Percentiles rank a stretch among this genome's conserved stretches.
These are phyloP conservation scores for Diorhabda elongata DNA, from an alignment of 1,140 invertebrate genomes.

Conservation along the genomic window DNA sequence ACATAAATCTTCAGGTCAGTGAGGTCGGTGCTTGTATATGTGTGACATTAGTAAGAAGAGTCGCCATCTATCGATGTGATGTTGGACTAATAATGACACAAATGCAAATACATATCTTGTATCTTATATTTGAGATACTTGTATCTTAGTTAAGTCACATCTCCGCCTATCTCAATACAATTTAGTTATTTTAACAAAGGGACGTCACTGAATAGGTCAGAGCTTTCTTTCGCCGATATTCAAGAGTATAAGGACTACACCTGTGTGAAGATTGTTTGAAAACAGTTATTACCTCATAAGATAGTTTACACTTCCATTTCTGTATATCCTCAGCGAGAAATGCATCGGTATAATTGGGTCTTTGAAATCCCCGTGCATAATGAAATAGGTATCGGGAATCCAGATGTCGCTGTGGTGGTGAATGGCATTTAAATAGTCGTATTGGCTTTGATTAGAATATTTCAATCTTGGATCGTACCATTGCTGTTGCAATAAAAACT, in stretches of 20 bases:
- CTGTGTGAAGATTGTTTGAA: too few species aligned
- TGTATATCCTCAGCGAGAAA: conserved; percentile 83
- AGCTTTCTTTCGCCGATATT: too few species aligned
- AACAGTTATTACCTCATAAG: conserved; percentile 69
- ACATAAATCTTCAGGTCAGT: background rate
- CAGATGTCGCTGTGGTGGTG: conserved; percentile 86
- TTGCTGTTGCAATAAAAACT: conserved; percentile 85
- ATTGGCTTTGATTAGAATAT: conserved; percentile 79
- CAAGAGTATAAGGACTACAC: too few species aligned
- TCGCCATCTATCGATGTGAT: background rate
- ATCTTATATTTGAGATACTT: too few species aligned
- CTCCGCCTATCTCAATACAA: too few species aligned
- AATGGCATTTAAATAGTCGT: conserved; percentile 83
- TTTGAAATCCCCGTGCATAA: conserved; percentile 93
- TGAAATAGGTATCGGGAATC: conserved; percentile 91
- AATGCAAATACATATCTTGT: too few species aligned
- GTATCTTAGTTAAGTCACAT: too few species aligned
- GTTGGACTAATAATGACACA: too few species aligned
- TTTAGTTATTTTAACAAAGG: too few species aligned
- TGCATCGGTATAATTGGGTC: conserved; percentile 85
- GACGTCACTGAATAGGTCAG: too few species aligned
- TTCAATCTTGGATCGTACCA: conserved; percentile 84
- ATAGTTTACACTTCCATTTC: conserved; percentile 89
- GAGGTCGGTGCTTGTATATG: background rate
- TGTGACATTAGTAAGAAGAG: background rate